Percentiles rank a stretch among this genome's conserved stretches.
These are phyloP conservation scores for Caenorhabditis sinica DNA, from an alignment of 2,888 invertebrate species.

Conservation along the genomic window DNA sequence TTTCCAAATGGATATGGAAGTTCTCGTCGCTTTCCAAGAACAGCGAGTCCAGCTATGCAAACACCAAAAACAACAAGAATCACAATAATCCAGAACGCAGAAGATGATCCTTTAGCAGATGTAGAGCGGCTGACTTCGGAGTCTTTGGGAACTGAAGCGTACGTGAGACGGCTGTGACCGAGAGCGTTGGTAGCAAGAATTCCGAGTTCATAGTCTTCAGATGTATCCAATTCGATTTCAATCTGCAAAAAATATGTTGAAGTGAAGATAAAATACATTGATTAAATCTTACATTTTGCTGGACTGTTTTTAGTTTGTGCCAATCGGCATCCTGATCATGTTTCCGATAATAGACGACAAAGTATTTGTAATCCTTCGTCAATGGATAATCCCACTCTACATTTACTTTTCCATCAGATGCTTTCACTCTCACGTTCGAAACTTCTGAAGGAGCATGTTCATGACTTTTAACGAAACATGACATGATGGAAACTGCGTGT, in stretches of 20 bases:
- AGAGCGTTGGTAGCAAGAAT: constrained; percentile 74
- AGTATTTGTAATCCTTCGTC: constrained; percentile 69
- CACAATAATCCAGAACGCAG: constrained; percentile 62
- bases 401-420: constrained; percentile 34
- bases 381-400: constrained; percentile 70
- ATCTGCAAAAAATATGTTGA: constrained; percentile 36
- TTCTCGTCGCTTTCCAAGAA: constrained; percentile 63
- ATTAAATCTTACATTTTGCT: constrained; percentile 56
- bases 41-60: constrained; percentile 48
- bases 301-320: constrained; percentile 59
- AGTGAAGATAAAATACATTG: constrained; percentile 2
- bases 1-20: constrained; percentile 69
- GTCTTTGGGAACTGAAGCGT: constrained; percentile 57
- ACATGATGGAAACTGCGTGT: constrained; percentile 69
- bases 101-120: constrained; percentile 42
- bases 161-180: constrained; percentile 70
- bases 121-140: constrained; percentile 17
- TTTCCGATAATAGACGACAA: constrained; percentile 71
- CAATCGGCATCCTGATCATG: constrained; percentile 53
- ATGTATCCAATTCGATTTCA: constrained; percentile 51
- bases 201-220: constrained; percentile 66
- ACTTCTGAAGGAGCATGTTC: constrained; percentile 62
- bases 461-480: constrained; percentile 68
- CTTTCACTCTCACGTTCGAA: constrained; percentile 51
- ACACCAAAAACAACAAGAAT: constrained; percentile 46